Percentiles rank a stretch among this genome's conserved stretches.
Conservation (phyloP, 1,140 invertebrate genomes). For the Neomicropteryx cornuta region DNA sequence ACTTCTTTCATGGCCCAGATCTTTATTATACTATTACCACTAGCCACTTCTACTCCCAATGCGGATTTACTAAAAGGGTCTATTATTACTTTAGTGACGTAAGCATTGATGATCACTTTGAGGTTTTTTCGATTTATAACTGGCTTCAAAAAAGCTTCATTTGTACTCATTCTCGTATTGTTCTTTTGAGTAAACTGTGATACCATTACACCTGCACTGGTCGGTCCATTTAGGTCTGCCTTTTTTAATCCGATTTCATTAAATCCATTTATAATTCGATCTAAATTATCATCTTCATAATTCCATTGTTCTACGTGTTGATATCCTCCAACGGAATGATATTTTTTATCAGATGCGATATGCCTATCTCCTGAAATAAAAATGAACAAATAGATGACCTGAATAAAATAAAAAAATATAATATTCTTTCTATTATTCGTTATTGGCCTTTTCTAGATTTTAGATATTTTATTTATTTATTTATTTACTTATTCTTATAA, state of each 20-base stretch:
- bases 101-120: slow-evolving; percentile 39
- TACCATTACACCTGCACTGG: slow-evolving; percentile 36
- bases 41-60: slow-evolving; percentile 35
- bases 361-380: too few relatives aligned
- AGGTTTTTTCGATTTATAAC: slow-evolving; percentile 42
- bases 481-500: too few relatives aligned
- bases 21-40: too few relatives aligned
- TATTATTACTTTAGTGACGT: slow-evolving; percentile 53
- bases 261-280: slow-evolving; percentile 27
- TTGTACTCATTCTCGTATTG: slow-evolving; percentile 45
- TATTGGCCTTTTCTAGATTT: too few relatives aligned
- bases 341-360: too few relatives aligned
- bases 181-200: slow-evolving; percentile 41
- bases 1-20: slow-evolving; percentile 50
- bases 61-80: slow-evolving; percentile 44
- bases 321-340: slow-evolving; percentile 31
- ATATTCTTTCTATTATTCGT: too few relatives aligned
- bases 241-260: slow-evolving; percentile 28
- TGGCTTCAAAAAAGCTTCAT: slow-evolving; percentile 45
- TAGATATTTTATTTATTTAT: too few relatives aligned
- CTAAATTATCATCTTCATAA: slow-evolving; percentile 25
- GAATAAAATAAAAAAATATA: too few relatives aligned
- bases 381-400: neutral
- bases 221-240: slow-evolving; percentile 30
- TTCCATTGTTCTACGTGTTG: slow-evolving; percentile 32